A percentile compares a stretch with the other conserved stretches of the same genome.
phyloP scores from a whole-genome alignment of 2,797 vertebrate species.

The Sebastes matsubarae region DNA sequence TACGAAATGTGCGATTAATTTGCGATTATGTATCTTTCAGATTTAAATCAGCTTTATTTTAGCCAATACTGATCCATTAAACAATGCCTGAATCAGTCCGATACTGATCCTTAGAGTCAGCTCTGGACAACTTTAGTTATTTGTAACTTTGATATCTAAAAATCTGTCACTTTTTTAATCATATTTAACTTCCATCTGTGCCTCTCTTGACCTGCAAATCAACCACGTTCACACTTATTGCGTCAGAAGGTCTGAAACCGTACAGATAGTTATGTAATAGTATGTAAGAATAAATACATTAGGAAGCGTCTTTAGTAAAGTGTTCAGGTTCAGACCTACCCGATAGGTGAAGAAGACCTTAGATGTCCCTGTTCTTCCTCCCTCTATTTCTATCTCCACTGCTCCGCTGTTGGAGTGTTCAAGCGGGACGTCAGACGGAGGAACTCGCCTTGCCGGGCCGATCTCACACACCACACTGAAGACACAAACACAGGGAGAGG shows the following conservation, averaged over 20 bases:
- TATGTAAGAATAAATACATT: neutral
- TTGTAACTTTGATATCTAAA: neutral
- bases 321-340: conserved; percentile 71
- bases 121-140: neutral
- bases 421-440: conserved; percentile 40
- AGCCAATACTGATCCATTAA: too few relatives aligned
- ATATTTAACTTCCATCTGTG: neutral
- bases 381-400: conserved; percentile 85
- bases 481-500: neutral
- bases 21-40: too few relatives aligned
- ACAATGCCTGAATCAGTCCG: too few relatives aligned
- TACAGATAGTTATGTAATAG: too few relatives aligned
- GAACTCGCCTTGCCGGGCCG: conserved; percentile 50
- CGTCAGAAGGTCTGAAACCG: fast-evolving
- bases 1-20: too few relatives aligned
- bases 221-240: too few relatives aligned
- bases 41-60: too few relatives aligned
- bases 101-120: too few relatives aligned
- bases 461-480: conserved; percentile 91
- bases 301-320: neutral
- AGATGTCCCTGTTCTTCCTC: conserved; percentile 80
- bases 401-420: neutral
- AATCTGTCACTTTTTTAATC: neutral
- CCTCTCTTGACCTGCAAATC: too few relatives aligned
- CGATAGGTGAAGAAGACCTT: conserved; percentile 84